A percentile compares a stretch with the other conserved stretches of the same genome.
Conservation (phyloP, 2,113 vertebrate genomes). For the Pelecanoides urinatrix region DNA sequence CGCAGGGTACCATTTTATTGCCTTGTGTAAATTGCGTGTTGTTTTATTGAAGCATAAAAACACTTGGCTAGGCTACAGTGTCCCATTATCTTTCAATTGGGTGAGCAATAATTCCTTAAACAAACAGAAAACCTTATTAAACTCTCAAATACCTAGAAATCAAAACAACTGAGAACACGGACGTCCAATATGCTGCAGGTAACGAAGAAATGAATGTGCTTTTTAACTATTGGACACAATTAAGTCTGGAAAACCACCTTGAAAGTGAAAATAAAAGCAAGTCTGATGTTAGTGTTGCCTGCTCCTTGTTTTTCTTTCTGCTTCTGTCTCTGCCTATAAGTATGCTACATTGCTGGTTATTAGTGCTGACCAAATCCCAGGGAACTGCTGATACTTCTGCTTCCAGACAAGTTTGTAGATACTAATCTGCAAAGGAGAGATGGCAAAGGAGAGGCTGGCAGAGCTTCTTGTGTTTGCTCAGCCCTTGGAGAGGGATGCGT, state of each 20-base stretch:
- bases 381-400: not conserved
- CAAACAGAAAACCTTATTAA: slow-evolving; percentile 49
- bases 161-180: slow-evolving; percentile 17
- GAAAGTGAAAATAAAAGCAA: not conserved
- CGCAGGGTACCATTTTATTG: not conserved
- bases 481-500: not conserved
- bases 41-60: slow-evolving; percentile 55
- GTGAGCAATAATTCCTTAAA: slow-evolving; percentile 44
- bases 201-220: not conserved
- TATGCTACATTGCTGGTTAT: not conserved
- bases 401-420: not conserved
- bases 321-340: not conserved
- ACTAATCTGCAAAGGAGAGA: not conserved
- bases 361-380: not conserved
- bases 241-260: not conserved
- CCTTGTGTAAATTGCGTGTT: slow-evolving; percentile 47
- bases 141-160: slow-evolving; percentile 20
- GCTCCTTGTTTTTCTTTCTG: not conserved
- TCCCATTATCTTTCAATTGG: slow-evolving; percentile 48
- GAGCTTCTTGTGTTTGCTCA: not conserved
- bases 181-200: not conserved
- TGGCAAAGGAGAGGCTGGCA: not conserved
- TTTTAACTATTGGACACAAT: not conserved
- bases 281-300: not conserved
- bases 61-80: slow-evolving; percentile 23